Evolutionary conservation across 2,113 vertebrate genomes (phyloP), one percentile per base, ranked within the genome.

Genomic region (Terrapene triunguis): DNA sequence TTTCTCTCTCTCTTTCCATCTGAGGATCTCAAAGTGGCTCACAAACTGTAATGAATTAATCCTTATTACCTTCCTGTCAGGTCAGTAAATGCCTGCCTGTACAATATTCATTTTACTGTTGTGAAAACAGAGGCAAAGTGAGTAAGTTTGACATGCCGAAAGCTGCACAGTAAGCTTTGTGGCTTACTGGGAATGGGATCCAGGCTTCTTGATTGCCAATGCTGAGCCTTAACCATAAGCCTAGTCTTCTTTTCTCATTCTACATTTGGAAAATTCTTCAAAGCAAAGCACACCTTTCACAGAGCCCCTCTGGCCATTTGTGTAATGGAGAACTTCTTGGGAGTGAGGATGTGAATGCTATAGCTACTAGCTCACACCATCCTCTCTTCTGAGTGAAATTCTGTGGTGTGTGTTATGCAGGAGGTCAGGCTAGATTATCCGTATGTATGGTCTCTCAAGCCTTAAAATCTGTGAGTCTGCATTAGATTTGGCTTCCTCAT

Each of bases 1-100:
- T 79, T 55, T 96, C 76, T 69, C 27, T 86, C 5, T 2, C 91
- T 78, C n/a, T 72, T 88, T 92, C 92, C 74, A 85, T 48, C 62
- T 81, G 24, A 1, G 53, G 48, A 53, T 88, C 79, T 82, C 82
- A 21, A 5, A 72, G 76, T 93, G 85, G 42, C 2, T 0, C 69
- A 6, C n/a, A 57, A 76, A 32, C 16, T 25, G n/a, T 62, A 44
- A 29, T 87, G 94, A 84, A 85, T 94, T 69, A 42, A 0, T 92
- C 59, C 80, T 78, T 76, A 53, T 50, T 0, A 32, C 42, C 54
- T 65, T 89, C 5, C 83, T 59, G 16, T 83, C 53, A 87, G 72
- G 22, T 82, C 87, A 10, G 87, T 24, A 17, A 24, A 78, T 69
- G 90, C 38, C 35, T 92, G 38, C 80, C 62, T 57, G 72, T n/a